Evolutionary conservation across 2,888 invertebrate genomes (phyloP).

Genomic region (Acleris cristana): DNA sequence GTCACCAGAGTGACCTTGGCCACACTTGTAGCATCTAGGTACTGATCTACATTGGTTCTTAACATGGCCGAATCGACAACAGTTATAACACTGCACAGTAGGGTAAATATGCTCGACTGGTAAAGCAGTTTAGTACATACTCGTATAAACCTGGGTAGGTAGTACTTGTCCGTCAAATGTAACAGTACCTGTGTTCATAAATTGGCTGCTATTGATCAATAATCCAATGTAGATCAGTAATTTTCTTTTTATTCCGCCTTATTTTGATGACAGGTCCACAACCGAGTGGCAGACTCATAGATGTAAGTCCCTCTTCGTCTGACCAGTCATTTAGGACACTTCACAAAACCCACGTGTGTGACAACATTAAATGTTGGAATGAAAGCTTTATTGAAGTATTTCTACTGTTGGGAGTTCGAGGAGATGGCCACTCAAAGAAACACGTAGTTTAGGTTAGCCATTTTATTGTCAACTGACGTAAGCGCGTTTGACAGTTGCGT

Average conservation of each 20-base stretch:
- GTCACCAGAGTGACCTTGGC: slow-evolving; percentile 22
- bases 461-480: too few relatives aligned
- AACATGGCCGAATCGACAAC: slow-evolving; percentile 36
- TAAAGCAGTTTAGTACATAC: background rate
- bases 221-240: too few relatives aligned
- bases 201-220: too few relatives aligned
- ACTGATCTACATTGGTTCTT: slow-evolving; percentile 28
- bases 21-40: slow-evolving; percentile 36
- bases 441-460: too few relatives aligned
- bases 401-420: too few relatives aligned
- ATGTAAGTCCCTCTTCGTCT: slow-evolving; percentile 10
- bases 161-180: slow-evolving; percentile 12
- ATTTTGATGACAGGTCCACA: slow-evolving; percentile 14
- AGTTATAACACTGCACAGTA: slow-evolving; percentile 37
- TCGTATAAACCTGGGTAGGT: background rate
- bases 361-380: slow-evolving; percentile 28
- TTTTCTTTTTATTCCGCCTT: too few relatives aligned
- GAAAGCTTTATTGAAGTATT: slow-evolving; percentile 23
- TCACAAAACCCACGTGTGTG: slow-evolving; percentile 11
- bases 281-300: slow-evolving; percentile 7
- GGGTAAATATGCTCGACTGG: slow-evolving; percentile 24
- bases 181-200: background rate
- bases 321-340: slow-evolving; percentile 17
- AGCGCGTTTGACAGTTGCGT: too few relatives aligned
- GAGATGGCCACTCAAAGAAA: too few relatives aligned